Base-by-base conservation (phyloP, 1,140 invertebrate genomes). In the Drosophila yakuba region DNA sequence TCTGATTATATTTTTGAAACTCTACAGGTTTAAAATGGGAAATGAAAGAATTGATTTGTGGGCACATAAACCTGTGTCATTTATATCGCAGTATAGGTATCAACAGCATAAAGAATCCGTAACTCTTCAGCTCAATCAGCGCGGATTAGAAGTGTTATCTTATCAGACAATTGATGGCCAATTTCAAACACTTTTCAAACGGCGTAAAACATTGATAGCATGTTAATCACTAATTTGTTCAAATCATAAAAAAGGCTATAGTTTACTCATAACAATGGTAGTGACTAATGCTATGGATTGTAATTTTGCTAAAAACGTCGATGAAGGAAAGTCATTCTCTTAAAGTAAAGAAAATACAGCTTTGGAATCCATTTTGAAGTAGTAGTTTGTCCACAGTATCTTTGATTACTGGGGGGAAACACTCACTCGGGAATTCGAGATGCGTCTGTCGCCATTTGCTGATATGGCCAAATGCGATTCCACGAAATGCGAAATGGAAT, bases 401-500 rank as follows among this genome's bases (percentile, higher is more conserved):
- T 28, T 51, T 35, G 39, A 17, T 25, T 43, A 39, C 38, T 63
- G 36, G 2, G 20, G 20, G 72, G 72, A 86, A 84, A 77, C 76
- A 86, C 83, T 88, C 52, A 88, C 83, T 52, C 80, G 67, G 25
- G 28, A 38, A 39, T 36, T 54, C 28, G 59, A 63, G 15, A 7
- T 50, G n/a, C 44, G 51, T 14, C 66, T 57, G 8, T 56, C 45
- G 44, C 51, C 50, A 48, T 60, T 62, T 32, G 63, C 17, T 12
- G 72, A 59, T 17, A 17, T 15, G 11, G 45, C 28, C 7, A 56
- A 44, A 43, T 57, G 64, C 32, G 55, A 57, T 78, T 91, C 90
- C 80, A 91, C 51, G 51, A 78, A 90, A 54, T 88, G 80, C 1
- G 90, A 90, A 56, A 91, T 91, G n/a, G 82, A 88, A 67, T 91